These are phyloP conservation scores for Ormyrus thymus DNA, from an alignment of 2,888 invertebrate species.

Conservation along the genomic window DNA sequence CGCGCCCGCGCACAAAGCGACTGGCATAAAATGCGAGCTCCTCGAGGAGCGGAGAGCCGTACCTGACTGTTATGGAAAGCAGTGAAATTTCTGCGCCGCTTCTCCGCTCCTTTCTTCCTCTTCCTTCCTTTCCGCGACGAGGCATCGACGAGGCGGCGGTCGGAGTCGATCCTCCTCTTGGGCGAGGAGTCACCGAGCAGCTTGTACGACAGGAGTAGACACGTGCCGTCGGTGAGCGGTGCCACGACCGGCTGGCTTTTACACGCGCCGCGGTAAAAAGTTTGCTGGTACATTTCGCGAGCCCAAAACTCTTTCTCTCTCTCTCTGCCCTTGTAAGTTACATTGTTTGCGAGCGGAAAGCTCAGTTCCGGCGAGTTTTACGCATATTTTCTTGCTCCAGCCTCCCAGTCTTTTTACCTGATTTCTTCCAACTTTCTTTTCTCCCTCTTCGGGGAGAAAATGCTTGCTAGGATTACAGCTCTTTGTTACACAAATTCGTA, in stretches of 20 bases:
- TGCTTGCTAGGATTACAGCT: no score
- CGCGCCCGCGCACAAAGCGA: no score
- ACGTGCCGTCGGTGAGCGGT: constrained; percentile 61
- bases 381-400: constrained; percentile 23
- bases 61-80: constrained; percentile 21
- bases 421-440: neutral
- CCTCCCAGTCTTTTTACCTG: neutral
- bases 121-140: no score
- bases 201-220: constrained; percentile 66
- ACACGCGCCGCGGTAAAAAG: constrained; percentile 63
- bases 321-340: constrained; percentile 13
- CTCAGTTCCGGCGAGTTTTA: neutral
- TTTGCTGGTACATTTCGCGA: constrained; percentile 65
- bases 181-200: constrained; percentile 59
- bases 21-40: no score
- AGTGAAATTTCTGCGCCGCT: constrained; percentile 4
- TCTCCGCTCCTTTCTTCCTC: neutral
- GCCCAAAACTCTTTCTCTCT: neutral
- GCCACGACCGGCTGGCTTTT: constrained; percentile 64
- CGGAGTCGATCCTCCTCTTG: constrained; percentile 15
- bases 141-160: neutral
- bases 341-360: constrained; percentile 12
- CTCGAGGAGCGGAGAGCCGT: neutral
- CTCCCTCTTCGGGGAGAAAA: neutral
- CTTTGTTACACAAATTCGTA: neutral